Conservation (phyloP, 1,140 invertebrate species). For the Drosophila subobscura region DNA sequence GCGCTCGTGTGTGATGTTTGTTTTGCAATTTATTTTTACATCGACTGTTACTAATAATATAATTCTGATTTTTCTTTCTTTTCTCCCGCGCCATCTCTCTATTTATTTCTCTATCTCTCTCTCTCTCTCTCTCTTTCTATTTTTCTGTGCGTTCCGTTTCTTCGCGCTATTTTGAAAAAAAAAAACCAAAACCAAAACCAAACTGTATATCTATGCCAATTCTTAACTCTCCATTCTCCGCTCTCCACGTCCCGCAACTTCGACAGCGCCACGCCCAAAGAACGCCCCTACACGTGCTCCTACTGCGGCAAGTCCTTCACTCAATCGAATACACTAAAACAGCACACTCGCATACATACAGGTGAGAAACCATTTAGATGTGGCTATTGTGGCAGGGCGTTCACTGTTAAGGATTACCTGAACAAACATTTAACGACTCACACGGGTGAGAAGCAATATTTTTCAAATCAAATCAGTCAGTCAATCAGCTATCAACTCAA, state of each 20-base stretch:
- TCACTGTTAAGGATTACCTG: conserved; percentile 84
- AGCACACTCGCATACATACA: conserved; percentile 84
- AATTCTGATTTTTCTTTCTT: conserved; percentile 73
- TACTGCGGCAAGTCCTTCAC: conserved; percentile 90
- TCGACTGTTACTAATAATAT: conserved; percentile 77
- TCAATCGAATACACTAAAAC: conserved; percentile 84
- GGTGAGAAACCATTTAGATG: conserved; percentile 84
- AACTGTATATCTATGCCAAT: conserved; percentile 32
- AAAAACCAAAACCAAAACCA: conserved; percentile 20
- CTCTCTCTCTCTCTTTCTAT: conserved; percentile 23
- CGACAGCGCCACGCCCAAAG: conserved; percentile 82
- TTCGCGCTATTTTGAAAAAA: conserved; percentile 45
- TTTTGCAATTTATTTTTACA: conserved; percentile 51
- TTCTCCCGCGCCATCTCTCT: conserved; percentile 55
- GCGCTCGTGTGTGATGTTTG: conserved; percentile 90
- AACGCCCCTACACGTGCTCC: conserved; percentile 87
- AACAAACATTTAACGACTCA: conserved; percentile 84
- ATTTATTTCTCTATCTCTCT: conserved; percentile 36
- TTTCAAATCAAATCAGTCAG: conserved; percentile 82
- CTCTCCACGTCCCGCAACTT: conserved; percentile 39
- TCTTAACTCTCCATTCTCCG: conserved; percentile 58
- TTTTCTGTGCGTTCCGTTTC: conserved; percentile 20
- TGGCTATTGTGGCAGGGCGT: conserved; percentile 83
- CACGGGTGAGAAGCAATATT: conserved; percentile 83
- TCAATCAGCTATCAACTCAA: conserved; percentile 77